A percentile compares a stretch with the other conserved stretches of the same genome.
Conservation (phyloP, 1,140 invertebrate species). For the Calosoma granatense region DNA sequence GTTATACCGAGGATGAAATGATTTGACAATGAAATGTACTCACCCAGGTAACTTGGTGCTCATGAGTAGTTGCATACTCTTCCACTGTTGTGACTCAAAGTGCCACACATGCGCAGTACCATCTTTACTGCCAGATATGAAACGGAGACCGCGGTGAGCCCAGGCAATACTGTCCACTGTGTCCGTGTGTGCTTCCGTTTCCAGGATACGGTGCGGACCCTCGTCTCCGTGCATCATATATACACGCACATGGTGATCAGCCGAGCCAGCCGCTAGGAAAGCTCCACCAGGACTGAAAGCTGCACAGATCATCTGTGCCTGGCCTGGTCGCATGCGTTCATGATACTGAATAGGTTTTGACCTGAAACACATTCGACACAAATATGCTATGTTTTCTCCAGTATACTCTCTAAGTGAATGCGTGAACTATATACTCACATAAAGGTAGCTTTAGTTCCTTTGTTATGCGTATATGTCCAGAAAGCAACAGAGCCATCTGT, state of each 20-base stretch:
- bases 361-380: constrained; percentile 31
- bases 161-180: constrained; percentile 95
- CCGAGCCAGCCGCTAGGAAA: constrained; percentile 87
- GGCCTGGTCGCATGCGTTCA: constrained; percentile 85
- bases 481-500: constrained; percentile 95
- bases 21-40: constrained; percentile 20
- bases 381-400: background rate
- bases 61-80: constrained; percentile 65
- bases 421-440: too few relatives aligned
- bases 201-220: constrained; percentile 60
- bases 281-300: constrained; percentile 90
- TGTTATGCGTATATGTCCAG: constrained; percentile 67
- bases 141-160: constrained; percentile 72
- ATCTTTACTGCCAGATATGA: constrained; percentile 95
- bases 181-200: constrained; percentile 84
- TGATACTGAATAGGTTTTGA: constrained; percentile 83
- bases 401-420: too few relatives aligned
- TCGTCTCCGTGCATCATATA: constrained; percentile 71
- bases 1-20: too few relatives aligned
- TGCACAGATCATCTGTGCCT: constrained; percentile 92
- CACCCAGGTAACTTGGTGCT: constrained; percentile 54
- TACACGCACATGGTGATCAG: constrained; percentile 87
- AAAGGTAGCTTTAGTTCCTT: constrained; percentile 47
- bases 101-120: constrained; percentile 92
- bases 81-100: constrained; percentile 84